A percentile compares a stretch with the other conserved stretches of the same genome.
phyloP scores from a whole-genome alignment of 37 sponge, comb jelly and placozoan species.

The Chondrosia reniformis region DNA sequence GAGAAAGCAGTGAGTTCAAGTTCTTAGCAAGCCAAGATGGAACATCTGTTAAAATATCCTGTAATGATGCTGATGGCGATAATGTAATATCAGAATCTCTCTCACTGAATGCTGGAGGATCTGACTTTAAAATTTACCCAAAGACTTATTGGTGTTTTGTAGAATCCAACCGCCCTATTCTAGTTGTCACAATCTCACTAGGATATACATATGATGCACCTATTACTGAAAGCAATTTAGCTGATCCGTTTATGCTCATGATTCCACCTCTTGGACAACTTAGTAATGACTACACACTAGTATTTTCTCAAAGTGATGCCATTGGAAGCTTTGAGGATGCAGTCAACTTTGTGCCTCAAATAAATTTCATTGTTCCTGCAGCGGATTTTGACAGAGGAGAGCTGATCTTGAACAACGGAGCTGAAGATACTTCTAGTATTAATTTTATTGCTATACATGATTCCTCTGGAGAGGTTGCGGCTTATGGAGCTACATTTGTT shows the following conservation, averaged over 20 bases:
- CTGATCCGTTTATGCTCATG: slow-evolving; percentile 10
- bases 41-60: slow-evolving; percentile 22
- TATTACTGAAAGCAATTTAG: slow-evolving; percentile 20
- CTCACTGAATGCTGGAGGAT: not conserved
- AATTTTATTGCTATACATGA: too few relatives aligned
- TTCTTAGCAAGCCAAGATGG: slow-evolving; percentile 7
- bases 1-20: slow-evolving; percentile 22
- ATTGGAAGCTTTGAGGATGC: too few relatives aligned
- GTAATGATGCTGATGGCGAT: not conserved
- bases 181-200: slow-evolving; percentile 31
- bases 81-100: not conserved
- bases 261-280: not conserved
- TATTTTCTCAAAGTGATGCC: too few relatives aligned
- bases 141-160: slow-evolving; percentile 7
- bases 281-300: not conserved
- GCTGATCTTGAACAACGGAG: too few relatives aligned
- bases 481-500: too few relatives aligned
- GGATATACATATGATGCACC: not conserved
- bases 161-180: slow-evolving; percentile 24
- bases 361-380: too few relatives aligned
- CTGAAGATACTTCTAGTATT: too few relatives aligned
- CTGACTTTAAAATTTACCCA: not conserved
- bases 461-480: too few relatives aligned
- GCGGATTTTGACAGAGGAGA: too few relatives aligned
- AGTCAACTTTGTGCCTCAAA: too few relatives aligned